Evolutionary conservation across 2,797 vertebrate genomes (phyloP).

Genomic region (Peromyscus nudipes): DNA sequence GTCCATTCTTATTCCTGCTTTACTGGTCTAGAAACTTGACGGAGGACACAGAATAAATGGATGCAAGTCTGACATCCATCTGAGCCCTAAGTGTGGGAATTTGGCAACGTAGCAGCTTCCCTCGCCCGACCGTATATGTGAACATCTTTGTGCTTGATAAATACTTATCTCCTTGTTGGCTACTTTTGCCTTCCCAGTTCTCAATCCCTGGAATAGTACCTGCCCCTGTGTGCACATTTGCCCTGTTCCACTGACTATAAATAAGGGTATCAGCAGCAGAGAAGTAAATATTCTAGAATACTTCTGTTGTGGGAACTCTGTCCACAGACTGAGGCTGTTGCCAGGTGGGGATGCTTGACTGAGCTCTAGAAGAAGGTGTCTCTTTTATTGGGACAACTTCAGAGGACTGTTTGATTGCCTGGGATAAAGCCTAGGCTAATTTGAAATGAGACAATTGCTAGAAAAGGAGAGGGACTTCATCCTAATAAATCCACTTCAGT

Average conservation of each 20-base stretch:
- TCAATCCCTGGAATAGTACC: background rate
- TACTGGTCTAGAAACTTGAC: background rate
- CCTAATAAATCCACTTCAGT: conserved; percentile 17
- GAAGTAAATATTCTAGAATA: conserved; percentile 49
- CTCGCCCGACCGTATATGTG: background rate
- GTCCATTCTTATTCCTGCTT: background rate
- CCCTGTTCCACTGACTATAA: background rate
- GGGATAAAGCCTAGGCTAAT: conserved; percentile 23
- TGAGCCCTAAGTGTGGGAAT: background rate
- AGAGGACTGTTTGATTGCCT: conserved; percentile 1
- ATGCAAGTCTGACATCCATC: background rate
- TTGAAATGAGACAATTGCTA: conserved; percentile 13
- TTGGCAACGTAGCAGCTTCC: background rate
- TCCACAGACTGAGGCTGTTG: background rate
- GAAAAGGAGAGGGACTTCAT: conserved; percentile 11
- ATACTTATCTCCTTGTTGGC: conserved; percentile 22
- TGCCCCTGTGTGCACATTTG: background rate
- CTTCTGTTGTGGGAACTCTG: conserved; percentile 29
- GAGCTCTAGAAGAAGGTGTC: conserved; percentile 22
- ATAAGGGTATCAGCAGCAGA: background rate
- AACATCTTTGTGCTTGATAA: conserved; percentile 14
- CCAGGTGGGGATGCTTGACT: background rate
- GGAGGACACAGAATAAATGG: background rate
- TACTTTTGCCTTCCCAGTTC: conserved; percentile 9
- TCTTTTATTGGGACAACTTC: background rate